These are phyloP conservation scores for Leucania comma DNA, from an alignment of 2,888 invertebrate species.

Conservation along the genomic window DNA sequence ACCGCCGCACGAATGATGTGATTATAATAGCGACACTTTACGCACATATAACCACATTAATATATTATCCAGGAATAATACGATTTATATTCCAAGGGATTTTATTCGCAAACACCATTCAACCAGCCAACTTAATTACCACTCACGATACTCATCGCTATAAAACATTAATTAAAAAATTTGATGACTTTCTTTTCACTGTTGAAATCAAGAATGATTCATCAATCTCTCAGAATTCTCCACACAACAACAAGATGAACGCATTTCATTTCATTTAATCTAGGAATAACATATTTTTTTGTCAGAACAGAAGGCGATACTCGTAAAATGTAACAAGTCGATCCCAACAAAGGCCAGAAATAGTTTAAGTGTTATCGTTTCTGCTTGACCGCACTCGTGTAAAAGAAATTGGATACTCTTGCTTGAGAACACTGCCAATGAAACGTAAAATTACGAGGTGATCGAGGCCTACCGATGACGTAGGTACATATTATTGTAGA, in stretches of 20 bases:
- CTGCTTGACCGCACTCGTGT: constrained; percentile 82
- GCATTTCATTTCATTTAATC: constrained; percentile 66
- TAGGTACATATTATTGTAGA: constrained; percentile 64
- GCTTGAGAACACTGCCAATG: constrained; percentile 85
- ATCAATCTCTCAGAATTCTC: constrained; percentile 57
- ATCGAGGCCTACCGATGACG: constrained; percentile 78
- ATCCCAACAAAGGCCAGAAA: constrained; percentile 77
- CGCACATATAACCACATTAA: constrained; percentile 77
- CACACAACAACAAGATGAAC: constrained; percentile 47
- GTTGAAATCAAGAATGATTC: constrained; percentile 68
- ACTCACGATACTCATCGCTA: constrained; percentile 70
- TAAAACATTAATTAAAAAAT: constrained; percentile 80
- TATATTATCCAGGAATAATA: constrained; percentile 77
- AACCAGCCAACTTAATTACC: constrained; percentile 73
- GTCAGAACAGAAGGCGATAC: constrained; percentile 64
- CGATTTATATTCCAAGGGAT: constrained; percentile 60
- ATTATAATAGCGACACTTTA: constrained; percentile 89
- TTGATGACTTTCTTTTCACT: constrained; percentile 77
- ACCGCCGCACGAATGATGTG: constrained; percentile 82
- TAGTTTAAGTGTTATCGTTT: constrained; percentile 84
- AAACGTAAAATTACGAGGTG: constrained; percentile 86
- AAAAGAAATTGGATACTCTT: constrained; percentile 87
- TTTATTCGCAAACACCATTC: constrained; percentile 76
- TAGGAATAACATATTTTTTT: constrained; percentile 66
- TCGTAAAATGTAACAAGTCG: constrained; percentile 71